phyloP scores from a whole-genome alignment of 2,797 vertebrate genomes.

The Limosa lapponica region DNA sequence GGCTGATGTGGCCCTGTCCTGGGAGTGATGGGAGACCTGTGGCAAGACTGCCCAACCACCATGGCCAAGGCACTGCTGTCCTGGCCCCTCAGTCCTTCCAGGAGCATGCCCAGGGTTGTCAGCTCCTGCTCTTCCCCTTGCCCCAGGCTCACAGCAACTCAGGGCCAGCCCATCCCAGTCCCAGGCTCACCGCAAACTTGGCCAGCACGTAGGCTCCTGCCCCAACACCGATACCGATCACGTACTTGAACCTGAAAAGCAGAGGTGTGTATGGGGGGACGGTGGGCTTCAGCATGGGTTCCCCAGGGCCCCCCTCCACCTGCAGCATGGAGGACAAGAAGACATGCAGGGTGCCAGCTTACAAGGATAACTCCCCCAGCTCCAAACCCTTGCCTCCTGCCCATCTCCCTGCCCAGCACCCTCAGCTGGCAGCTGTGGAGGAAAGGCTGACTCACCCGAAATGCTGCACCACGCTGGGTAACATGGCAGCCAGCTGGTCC shows the following conservation, averaged over 20 bases:
- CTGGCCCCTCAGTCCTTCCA: neutral
- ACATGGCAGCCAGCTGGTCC: slow-evolving; percentile 96
- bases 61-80: neutral
- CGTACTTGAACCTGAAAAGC: slow-evolving; percentile 89
- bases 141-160: neutral
- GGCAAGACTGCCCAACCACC: neutral
- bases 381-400: neutral
- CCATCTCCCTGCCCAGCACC: neutral
- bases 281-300: accelerated
- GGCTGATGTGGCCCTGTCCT: neutral
- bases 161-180: neutral
- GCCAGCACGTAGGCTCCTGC: slow-evolving; percentile 95
- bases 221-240: slow-evolving; percentile 95
- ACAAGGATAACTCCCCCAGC: neutral
- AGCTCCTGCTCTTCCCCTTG: neutral
- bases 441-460: slow-evolving; percentile 87
- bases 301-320: neutral
- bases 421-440: accelerated
- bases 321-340: neutral
- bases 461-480: slow-evolving; percentile 94
- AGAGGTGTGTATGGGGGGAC: accelerated
- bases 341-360: neutral
- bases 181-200: slow-evolving; percentile 92
- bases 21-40: neutral
- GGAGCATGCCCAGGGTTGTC: neutral